These are phyloP conservation scores for Tiliacea citrago DNA, from an alignment of 2,888 invertebrate genomes.

Conservation along the genomic window DNA sequence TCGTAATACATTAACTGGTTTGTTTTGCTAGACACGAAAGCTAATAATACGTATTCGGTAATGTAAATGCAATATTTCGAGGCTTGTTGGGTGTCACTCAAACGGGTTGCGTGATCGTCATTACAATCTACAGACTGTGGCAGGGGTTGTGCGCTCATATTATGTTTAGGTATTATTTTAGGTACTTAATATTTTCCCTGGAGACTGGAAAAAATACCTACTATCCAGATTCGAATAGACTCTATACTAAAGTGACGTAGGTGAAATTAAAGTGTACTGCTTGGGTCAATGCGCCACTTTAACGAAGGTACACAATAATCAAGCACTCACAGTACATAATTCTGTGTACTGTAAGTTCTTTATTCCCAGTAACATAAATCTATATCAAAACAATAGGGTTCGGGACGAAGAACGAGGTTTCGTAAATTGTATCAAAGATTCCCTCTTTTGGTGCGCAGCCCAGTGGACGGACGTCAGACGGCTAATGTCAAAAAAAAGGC, in stretches of 20 bases:
- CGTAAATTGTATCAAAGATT: too few species aligned
- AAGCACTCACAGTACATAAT: too few species aligned
- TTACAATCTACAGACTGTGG: constrained; percentile 71
- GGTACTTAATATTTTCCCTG: neutral
- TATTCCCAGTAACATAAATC: too few species aligned
- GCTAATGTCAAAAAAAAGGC: too few species aligned
- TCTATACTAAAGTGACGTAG: neutral
- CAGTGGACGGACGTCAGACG: too few species aligned
- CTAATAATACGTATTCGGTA: constrained; percentile 65
- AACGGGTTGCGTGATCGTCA: constrained; percentile 80
- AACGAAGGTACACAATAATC: too few species aligned
- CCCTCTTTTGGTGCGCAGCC: too few species aligned
- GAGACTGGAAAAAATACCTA: neutral
- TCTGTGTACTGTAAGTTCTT: too few species aligned
- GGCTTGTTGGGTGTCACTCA: constrained; percentile 81
- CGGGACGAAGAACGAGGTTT: too few species aligned
- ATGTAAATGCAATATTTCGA: constrained; percentile 79
- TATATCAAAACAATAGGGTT: too few species aligned
- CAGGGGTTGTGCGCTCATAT: constrained; percentile 35
- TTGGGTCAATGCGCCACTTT: neutral
- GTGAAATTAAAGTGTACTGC: neutral
- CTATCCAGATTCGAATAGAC: neutral
- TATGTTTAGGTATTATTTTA: constrained; percentile 24
- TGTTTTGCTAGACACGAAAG: constrained; percentile 56
- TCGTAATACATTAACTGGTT: constrained; percentile 48